Percentiles rank a stretch among this genome's conserved stretches.
Evolutionary conservation across 2,888 invertebrate genomes (phyloP).

Genomic region (Cantharis rustica): DNA sequence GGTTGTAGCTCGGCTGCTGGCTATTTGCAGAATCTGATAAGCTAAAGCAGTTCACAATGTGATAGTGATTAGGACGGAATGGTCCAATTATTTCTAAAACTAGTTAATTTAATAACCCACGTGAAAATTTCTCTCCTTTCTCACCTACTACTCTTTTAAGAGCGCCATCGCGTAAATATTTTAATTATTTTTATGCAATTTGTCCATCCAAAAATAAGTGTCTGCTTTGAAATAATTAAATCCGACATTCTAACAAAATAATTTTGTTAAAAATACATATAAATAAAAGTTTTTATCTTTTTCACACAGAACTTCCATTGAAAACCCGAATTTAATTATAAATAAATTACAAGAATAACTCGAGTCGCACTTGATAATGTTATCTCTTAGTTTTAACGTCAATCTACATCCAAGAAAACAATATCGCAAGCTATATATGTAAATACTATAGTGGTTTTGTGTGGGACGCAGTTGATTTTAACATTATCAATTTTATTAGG

Average conservation of each 20-base stretch:
- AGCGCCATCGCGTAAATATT: background rate
- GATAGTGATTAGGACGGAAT: background rate
- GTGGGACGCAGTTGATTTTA: background rate
- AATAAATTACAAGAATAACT: background rate
- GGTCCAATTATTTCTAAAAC: slow-evolving; percentile 3
- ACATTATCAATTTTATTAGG: background rate
- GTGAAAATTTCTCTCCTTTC: background rate
- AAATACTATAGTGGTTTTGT: background rate
- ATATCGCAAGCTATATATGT: background rate
- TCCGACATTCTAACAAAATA: background rate
- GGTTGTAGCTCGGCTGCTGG: slow-evolving; percentile 4
- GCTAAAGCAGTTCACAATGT: slow-evolving; percentile 1
- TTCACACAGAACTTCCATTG: background rate
- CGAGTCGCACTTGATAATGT: background rate
- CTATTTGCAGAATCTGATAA: slow-evolving; percentile 3
- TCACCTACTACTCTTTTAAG: background rate
- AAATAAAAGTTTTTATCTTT: background rate
- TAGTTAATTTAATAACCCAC: background rate
- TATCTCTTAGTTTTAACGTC: background rate
- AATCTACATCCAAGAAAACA: background rate
- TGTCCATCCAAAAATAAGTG: background rate
- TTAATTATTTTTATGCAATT: background rate
- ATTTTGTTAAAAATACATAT: background rate
- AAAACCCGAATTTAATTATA: background rate
- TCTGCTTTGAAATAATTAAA: background rate